Evolutionary conservation across 2,888 invertebrate genomes (phyloP).

Genomic region (Brassicogethes aeneus): DNA sequence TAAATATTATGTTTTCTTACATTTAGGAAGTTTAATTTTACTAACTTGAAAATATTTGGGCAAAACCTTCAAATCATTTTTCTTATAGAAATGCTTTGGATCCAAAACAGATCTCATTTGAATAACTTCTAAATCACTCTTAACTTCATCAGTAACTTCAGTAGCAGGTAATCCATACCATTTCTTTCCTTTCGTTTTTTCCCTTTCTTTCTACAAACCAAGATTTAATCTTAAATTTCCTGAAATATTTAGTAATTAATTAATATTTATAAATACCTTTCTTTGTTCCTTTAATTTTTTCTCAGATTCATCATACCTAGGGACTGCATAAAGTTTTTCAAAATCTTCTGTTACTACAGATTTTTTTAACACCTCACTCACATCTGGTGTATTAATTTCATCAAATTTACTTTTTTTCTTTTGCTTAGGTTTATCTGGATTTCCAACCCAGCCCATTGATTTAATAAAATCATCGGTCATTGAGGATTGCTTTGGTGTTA

Average conservation of each 20-base stretch:
- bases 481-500: constrained; percentile 11
- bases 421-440: constrained; percentile 27
- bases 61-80: constrained; percentile 73
- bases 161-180: constrained; percentile 90
- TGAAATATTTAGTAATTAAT: neutral
- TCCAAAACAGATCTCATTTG: constrained; percentile 89
- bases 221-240: no score
- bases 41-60: constrained; percentile 86
- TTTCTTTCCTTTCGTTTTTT: constrained; percentile 71
- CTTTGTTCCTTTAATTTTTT: constrained; percentile 48
- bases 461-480: constrained; percentile 7
- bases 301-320: constrained; percentile 50
- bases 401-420: constrained; percentile 34
- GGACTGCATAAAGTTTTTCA: constrained; percentile 53
- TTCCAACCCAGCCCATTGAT: constrained; percentile 18
- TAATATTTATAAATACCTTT: constrained; percentile 38
- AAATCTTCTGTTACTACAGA: constrained; percentile 53
- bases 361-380: constrained; percentile 52
- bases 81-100: constrained; percentile 92
- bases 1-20: no score
- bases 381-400: constrained; percentile 38
- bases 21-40: constrained; percentile 4
- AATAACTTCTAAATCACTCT: constrained; percentile 78
- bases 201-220: constrained; percentile 53
- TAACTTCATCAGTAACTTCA: constrained; percentile 81